Evolutionary conservation across 2,888 invertebrate genomes (phyloP), one percentile per base, ranked within the genome.

Genomic region (Apodemia mormo): DNA sequence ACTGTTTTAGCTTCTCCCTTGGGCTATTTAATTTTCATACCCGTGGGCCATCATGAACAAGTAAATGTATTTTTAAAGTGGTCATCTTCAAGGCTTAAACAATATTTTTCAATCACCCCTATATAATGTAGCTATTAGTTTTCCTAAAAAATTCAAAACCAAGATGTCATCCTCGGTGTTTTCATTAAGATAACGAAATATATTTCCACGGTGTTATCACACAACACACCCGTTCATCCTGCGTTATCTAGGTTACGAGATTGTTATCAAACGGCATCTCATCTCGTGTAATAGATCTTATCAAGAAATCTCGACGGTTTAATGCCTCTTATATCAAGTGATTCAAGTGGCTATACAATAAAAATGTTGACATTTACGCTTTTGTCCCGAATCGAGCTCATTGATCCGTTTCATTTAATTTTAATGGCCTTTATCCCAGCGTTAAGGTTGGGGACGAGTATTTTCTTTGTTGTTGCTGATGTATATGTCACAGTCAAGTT

Each of bases 231-330:
- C 30, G 58, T 58, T 10, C 58, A 58, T 58, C 30, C 58, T 30
- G 58, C 37, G 56, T 10, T 14, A 73, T 73, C 71, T 73, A 64
- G 72, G 70, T 74, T 71, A 72, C 68, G 52, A 40, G 65, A 56
- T 67, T 40, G 68, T 74, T 74, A 75, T 74, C 75, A 73, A 29
- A 64, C 68, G 30, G 43, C 66, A 65, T 73, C 69, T 71, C 74
- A 66, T 73, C 72, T 72, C 70, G 45, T 45, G 61, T 65, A 64
- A 69, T 68, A 65, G n/a, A 29, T 43, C 68, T 75, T 75, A 74
- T 72, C 75, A 71, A 61, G 54, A 68, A 73, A 75, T 75, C 75
- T 73, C 56, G 54, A 65, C 67, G 22, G 67, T 64, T 68, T 68
- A 68, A 68, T 68, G 54, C 40, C 30, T 61, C 61, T 33, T 61